phyloP scores from a whole-genome alignment of 2,113 vertebrate species.

The Argyrosomus japonicus region DNA sequence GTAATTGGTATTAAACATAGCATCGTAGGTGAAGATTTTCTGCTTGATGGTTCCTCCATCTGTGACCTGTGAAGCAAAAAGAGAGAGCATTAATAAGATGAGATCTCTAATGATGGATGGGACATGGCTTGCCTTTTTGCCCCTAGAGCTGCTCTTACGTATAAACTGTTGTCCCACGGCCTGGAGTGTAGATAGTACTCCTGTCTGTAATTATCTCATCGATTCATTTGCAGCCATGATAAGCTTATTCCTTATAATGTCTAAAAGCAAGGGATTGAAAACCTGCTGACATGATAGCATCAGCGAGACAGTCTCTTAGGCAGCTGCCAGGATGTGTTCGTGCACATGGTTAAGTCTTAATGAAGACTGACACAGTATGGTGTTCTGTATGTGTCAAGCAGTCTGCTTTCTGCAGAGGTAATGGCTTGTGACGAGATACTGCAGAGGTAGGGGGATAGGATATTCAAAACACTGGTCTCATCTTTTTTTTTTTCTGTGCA shows the following conservation, averaged over 20 bases:
- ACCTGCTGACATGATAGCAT: constrained; percentile 67
- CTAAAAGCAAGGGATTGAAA: constrained; percentile 47
- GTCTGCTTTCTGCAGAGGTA: constrained; percentile 64
- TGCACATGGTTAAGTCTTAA: constrained; percentile 65
- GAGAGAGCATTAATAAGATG: constrained; percentile 47
- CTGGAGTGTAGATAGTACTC: constrained; percentile 43
- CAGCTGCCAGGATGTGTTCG: constrained; percentile 27
- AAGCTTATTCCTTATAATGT: constrained; percentile 58
- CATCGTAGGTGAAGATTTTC: constrained; percentile 98
- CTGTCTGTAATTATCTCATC: constrained; percentile 67
- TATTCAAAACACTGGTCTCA: constrained; percentile 70
- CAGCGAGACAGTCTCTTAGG: constrained; percentile 50
- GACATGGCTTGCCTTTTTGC: constrained; percentile 21
- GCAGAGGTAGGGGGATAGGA: constrained; percentile 56
- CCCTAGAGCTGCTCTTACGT: constrained; percentile 28
- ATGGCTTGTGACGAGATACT: constrained; percentile 76
- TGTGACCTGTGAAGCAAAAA: constrained; percentile 88
- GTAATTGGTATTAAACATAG: constrained; percentile 99
- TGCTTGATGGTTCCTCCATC: constrained; percentile 98
- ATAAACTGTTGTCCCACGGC: constrained; percentile 53
- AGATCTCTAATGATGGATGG: constrained; percentile 58
- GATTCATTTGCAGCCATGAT: constrained; percentile 71
- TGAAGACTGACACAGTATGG: constrained; percentile 71
- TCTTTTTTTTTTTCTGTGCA: constrained; percentile 47
- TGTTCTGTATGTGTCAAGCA: constrained; percentile 68